phyloP scores from a whole-genome alignment of 1,140 invertebrate genomes.

The Bactericera cockerelli region DNA sequence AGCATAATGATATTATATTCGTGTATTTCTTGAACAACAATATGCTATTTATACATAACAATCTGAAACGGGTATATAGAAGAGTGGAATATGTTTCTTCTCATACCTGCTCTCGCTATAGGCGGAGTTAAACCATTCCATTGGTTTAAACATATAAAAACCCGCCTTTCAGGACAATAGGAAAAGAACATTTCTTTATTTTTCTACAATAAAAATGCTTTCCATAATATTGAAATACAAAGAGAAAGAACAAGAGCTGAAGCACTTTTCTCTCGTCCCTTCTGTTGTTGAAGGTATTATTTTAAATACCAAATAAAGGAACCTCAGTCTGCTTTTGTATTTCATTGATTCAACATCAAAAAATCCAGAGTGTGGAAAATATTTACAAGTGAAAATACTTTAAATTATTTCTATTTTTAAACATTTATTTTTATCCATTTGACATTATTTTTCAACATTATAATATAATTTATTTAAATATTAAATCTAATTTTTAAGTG shows the following conservation, averaged over 20 bases:
- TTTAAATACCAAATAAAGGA: background rate
- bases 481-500: background rate
- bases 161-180: constrained; percentile 5
- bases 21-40: no score
- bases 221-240: background rate
- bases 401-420: background rate
- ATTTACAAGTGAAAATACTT: background rate
- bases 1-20: no score
- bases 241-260: background rate
- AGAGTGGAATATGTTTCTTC: no score
- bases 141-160: constrained; percentile 8
- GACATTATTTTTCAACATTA: background rate
- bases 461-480: background rate
- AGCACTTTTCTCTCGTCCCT: background rate
- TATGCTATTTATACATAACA: no score
- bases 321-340: constrained; percentile 1
- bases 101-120: background rate
- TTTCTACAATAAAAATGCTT: no score
- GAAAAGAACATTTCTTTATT: background rate
- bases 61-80: no score
- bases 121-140: constrained; percentile 5
- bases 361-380: background rate
- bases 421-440: background rate
- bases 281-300: background rate
- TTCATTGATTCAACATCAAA: background rate